Percentiles rank a stretch among this genome's conserved stretches.
Conservation (phyloP, 2,888 invertebrate genomes). For the Trilocha varians region DNA sequence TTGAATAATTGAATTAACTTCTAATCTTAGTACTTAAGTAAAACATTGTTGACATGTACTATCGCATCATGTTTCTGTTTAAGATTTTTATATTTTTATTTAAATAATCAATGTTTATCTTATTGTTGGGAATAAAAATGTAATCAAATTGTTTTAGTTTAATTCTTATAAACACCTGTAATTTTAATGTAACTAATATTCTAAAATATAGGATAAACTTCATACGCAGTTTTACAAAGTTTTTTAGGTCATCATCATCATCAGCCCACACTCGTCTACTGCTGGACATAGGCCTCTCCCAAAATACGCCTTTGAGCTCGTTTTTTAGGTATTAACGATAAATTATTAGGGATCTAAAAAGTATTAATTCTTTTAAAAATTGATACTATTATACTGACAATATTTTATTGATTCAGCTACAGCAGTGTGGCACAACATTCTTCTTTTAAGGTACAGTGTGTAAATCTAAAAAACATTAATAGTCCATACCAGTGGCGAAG, state of each 20-base stretch:
- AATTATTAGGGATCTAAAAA: too few species aligned
- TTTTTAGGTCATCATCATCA: too few species aligned
- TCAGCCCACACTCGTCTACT: too few species aligned
- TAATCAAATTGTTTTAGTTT: conserved; percentile 18
- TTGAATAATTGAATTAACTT: conserved; percentile 4
- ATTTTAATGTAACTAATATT: background rate
- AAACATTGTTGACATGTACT: background rate
- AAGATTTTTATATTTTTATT: conserved; percentile 11
- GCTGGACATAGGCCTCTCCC: too few species aligned
- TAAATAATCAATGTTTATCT: conserved; percentile 26
- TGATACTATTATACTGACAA: background rate
- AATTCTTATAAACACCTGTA: conserved; percentile 4
- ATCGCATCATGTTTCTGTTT: background rate
- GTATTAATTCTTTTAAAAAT: background rate
- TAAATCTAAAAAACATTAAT: conserved; percentile 11
- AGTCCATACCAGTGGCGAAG: too few species aligned
- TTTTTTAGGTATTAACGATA: too few species aligned
- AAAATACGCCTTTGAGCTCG: too few species aligned
- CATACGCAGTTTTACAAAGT: too few species aligned
- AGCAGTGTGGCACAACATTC: conserved; percentile 41
- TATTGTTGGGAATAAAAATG: conserved; percentile 53
- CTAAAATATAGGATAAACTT: conserved; percentile 10
- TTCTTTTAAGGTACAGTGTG: conserved; percentile 37
- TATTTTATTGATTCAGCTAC: conserved; percentile 38
- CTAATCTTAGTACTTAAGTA: conserved; percentile 1